Percentiles rank a stretch among this genome's conserved stretches.
Evolutionary conservation across 2,797 vertebrate genomes (phyloP).

Genomic region (Sebastes goodei): DNA sequence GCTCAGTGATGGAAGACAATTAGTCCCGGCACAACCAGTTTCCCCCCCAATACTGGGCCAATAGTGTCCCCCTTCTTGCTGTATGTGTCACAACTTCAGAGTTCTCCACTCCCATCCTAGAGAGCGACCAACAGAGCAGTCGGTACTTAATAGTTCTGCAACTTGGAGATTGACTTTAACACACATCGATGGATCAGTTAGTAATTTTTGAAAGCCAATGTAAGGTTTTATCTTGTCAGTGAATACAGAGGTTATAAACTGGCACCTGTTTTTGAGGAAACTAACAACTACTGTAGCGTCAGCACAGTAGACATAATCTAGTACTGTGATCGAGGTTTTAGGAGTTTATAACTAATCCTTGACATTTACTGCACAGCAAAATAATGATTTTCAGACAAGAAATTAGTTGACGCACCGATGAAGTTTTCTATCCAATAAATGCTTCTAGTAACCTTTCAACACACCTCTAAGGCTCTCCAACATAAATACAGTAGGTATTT

Average conservation of each 20-base stretch:
- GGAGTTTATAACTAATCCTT: neutral
- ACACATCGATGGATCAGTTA: neutral
- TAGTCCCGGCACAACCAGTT: neutral
- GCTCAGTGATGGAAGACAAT: slow-evolving; percentile 57
- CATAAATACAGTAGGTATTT: neutral
- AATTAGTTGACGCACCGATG: neutral
- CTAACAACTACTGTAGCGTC: neutral
- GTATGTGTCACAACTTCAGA: neutral
- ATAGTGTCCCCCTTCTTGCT: neutral
- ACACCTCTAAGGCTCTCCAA: neutral
- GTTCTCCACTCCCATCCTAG: neutral
- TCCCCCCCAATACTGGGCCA: neutral
- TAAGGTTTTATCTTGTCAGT: neutral
- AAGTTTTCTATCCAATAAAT: neutral
- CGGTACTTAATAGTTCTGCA: neutral
- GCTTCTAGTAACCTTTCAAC: neutral
- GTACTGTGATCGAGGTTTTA: neutral
- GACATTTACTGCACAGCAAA: neutral
- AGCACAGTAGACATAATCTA: neutral
- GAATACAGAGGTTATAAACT: neutral
- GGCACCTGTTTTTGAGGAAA: neutral
- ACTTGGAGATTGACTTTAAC: neutral
- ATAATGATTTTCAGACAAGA: neutral
- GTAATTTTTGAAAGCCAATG: neutral
- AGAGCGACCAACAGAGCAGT: neutral